These are phyloP conservation scores for Astur gentilis DNA, from an alignment of 2,113 vertebrate species.

Conservation along the genomic window DNA sequence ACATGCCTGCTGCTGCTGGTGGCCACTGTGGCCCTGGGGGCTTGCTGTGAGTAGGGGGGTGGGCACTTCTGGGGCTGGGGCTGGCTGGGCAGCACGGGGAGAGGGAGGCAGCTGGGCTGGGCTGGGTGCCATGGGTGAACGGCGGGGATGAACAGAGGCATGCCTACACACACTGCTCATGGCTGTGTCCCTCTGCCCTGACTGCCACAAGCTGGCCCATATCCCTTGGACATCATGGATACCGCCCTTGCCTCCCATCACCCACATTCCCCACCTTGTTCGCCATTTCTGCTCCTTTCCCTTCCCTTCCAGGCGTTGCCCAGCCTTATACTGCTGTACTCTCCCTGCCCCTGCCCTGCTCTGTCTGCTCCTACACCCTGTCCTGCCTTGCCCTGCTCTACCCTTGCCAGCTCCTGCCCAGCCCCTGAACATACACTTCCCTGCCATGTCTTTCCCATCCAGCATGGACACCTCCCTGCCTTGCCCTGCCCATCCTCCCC, in stretches of 20 bases:
- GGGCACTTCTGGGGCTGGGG: neutral
- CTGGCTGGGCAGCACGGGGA: neutral
- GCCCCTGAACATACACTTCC: neutral
- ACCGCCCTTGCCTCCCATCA: neutral
- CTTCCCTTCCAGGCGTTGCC: neutral
- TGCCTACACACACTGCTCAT: fast-evolving
- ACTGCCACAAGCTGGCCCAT: neutral
- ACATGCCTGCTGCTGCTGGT: neutral
- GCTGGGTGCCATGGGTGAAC: fast-evolving
- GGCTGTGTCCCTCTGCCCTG: neutral
- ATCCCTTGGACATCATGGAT: fast-evolving
- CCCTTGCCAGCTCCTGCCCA: neutral
- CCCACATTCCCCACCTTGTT: neutral
- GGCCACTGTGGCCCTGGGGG: neutral
- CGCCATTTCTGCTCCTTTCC: fast-evolving
- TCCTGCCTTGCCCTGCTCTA: neutral
- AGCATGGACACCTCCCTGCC: neutral
- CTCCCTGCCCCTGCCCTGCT: neutral
- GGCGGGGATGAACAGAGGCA: neutral
- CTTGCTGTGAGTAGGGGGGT: neutral
- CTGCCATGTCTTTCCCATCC: neutral
- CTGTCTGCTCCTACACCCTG: neutral
- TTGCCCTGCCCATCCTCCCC: neutral
- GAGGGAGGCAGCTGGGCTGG: neutral
- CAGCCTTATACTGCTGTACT: neutral